These are phyloP conservation scores for Drusus annulatus DNA, from an alignment of 1,140 invertebrate genomes.

Conservation along the genomic window DNA sequence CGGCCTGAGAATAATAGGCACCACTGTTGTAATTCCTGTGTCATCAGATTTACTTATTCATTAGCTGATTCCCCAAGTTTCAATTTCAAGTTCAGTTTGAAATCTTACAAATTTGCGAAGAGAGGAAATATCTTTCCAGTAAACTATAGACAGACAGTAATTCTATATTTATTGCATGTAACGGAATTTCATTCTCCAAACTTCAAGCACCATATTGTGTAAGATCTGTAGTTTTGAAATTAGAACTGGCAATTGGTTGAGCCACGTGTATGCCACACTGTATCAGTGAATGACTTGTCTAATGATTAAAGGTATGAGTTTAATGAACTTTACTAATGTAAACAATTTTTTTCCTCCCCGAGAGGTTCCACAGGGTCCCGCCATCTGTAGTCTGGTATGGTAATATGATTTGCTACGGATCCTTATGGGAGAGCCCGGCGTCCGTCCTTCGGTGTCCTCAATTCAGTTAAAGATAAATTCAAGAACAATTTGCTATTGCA, in stretches of 20 bases:
- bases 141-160: too few relatives aligned
- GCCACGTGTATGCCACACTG: background rate
- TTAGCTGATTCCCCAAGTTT: too few relatives aligned
- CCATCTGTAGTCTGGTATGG: slow-evolving; percentile 47
- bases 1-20: too few relatives aligned
- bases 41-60: too few relatives aligned
- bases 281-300: slow-evolving; percentile 38
- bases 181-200: too few relatives aligned
- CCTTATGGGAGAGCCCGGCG: slow-evolving; percentile 25
- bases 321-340: slow-evolving; percentile 55
- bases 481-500: slow-evolving; percentile 40
- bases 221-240: slow-evolving; percentile 29
- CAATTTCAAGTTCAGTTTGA: too few relatives aligned
- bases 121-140: too few relatives aligned
- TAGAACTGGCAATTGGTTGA: background rate
- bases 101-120: too few relatives aligned
- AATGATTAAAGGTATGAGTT: slow-evolving; percentile 16
- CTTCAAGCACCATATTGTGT: background rate
- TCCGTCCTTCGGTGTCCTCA: slow-evolving; percentile 21
- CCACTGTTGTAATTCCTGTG: too few relatives aligned
- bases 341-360: slow-evolving; percentile 58
- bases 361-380: slow-evolving; percentile 54
- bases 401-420: slow-evolving; percentile 46
- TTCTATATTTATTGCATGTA: too few relatives aligned
- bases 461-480: slow-evolving; percentile 20